Base-by-base conservation (phyloP, 2,888 invertebrate species). In the Adelphocoris suturalis region DNA sequence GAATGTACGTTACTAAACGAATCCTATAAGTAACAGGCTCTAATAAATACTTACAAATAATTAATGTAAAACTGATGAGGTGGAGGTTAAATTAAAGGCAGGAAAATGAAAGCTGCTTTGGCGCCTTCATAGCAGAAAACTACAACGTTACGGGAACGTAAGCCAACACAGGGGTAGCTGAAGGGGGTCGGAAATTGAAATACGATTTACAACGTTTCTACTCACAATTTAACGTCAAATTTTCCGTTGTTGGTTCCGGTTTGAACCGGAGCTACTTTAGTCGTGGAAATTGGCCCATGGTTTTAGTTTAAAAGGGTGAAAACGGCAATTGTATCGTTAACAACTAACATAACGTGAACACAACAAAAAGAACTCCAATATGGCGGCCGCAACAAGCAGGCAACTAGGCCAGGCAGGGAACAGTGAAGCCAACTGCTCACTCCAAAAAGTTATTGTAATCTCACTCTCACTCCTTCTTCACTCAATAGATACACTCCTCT, bases 341-440 rank as follows among this genome's bases (percentile, higher is more conserved):
- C 16, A 82, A 52, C 52, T 52, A 82, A 82, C 82, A 82, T 52
- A 82, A 82, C 82, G 52, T 52, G 52, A 52, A 82, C 82, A 82
- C 82, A 82, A 82, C 82, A 82, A 82, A 82, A 52, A 19, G 52
- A 82, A 14, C 14, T 52, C 19, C 52, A 82, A 82, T 52, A 82
- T 82, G 82, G 82, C 82, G 47, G 52, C 47, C 52, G 78, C 47
- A 78, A 46, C 47, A 78, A 76, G 14, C 37, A 0, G 28, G 61
- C 61, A 76, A 78, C 78, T 78, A 78, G 78, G 78, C 37, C 78
- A 78, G 12, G 23, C 19, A 19, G 9, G 19, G 57, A 57, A 7
- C 68, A 68, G 68, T 4, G n/a, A 12, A 12, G 27, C 68, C 68
- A 68, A 68, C 68, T 5, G 68, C 27, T 19, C 23, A 37, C 2